Percentiles rank a stretch among this genome's conserved stretches.
These are phyloP conservation scores for Psittacara wagleri DNA, from an alignment of 2,113 vertebrate species.

Conservation along the genomic window DNA sequence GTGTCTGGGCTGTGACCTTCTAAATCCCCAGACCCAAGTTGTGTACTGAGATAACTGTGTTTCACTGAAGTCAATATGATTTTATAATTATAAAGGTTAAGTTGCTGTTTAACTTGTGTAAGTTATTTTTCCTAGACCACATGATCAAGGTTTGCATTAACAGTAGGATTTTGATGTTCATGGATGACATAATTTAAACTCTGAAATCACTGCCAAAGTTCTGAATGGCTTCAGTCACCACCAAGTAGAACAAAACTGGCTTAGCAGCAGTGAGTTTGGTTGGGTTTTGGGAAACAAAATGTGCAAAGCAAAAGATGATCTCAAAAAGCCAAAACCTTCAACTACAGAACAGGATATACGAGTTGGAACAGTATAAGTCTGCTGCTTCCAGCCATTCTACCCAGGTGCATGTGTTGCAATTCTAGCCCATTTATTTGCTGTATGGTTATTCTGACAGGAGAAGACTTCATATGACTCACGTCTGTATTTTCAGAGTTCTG, in stretches of 20 bases:
- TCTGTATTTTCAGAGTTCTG: neutral
- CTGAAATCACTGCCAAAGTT: neutral
- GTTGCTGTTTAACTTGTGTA: neutral
- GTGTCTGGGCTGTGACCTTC: neutral
- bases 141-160: neutral
- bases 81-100: neutral
- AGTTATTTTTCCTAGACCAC: neutral
- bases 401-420: neutral
- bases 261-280: neutral
- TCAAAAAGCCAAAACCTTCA: neutral
- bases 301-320: neutral
- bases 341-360: neutral
- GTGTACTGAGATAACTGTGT: neutral
- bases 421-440: neutral
- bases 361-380: neutral
- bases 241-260: neutral
- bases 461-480: neutral
- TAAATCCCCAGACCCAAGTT: neutral
- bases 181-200: neutral
- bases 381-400: neutral
- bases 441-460: neutral
- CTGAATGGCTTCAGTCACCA: neutral
- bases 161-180: neutral
- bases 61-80: neutral
- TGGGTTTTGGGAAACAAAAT: neutral